Percentiles rank a stretch among this genome's conserved stretches.
Conservation (phyloP, 2,113 vertebrate genomes). For the Tenebrosternarchus preto region DNA sequence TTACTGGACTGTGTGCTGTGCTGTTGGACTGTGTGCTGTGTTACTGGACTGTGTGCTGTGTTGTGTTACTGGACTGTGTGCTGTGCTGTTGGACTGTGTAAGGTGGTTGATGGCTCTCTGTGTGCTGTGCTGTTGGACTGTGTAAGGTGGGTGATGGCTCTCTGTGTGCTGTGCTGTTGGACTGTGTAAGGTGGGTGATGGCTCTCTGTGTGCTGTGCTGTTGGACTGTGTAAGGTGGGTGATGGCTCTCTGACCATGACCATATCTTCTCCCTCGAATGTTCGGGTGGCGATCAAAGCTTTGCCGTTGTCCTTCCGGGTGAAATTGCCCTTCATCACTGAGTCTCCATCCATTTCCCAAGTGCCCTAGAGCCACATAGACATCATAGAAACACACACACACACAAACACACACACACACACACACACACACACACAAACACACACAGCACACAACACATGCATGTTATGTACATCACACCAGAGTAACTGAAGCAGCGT, state of each 20-base stretch:
- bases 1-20: neutral
- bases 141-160: no score
- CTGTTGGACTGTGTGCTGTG: no score
- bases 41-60: no score
- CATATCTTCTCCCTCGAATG: constrained; percentile 79
- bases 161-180: no score
- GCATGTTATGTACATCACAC: neutral
- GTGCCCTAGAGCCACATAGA: constrained; percentile 74
- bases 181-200: no score
- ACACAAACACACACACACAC: neutral
- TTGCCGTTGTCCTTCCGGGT: constrained; percentile 88
- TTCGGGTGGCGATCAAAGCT: constrained; percentile 72
- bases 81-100: no score
- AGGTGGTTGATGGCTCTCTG: no score
- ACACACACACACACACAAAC: neutral
- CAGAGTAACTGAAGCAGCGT: no score
- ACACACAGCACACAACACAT: neutral
- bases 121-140: no score
- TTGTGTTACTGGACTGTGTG: no score
- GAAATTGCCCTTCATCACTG: constrained; percentile 79
- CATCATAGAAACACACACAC: neutral
- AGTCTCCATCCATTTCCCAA: constrained; percentile 81
- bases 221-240: neutral
- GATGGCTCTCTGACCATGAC: constrained; percentile 77
- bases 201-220: no score